A percentile compares a stretch with the other conserved stretches of the same genome.
Evolutionary conservation across 2,113 vertebrate genomes (phyloP).

Genomic region (Propithecus coquereli): DNA sequence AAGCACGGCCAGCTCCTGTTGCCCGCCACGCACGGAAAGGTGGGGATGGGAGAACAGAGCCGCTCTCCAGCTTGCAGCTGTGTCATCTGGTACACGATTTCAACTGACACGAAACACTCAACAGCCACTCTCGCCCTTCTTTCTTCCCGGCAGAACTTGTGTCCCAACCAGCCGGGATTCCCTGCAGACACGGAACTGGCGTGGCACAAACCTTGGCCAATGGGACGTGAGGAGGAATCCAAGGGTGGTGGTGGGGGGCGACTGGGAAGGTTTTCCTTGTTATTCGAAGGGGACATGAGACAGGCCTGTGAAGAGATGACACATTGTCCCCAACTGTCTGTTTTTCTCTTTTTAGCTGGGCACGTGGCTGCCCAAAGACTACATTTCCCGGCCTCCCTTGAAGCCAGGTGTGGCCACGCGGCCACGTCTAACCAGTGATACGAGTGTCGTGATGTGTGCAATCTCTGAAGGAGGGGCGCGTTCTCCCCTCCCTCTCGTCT

Average conservation of each 20-base stretch:
- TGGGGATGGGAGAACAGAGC: background rate
- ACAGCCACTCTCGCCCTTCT: background rate
- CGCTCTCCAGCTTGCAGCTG: background rate
- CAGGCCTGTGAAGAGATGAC: background rate
- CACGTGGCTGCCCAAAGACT: background rate
- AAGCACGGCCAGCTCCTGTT: background rate
- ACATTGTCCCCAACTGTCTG: too few relatives aligned
- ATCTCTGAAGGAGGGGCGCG: background rate
- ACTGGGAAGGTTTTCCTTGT: background rate
- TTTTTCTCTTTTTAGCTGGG: background rate
- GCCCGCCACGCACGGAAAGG: background rate
- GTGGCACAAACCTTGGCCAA: background rate
- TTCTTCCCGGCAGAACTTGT: background rate
- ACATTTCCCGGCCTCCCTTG: background rate
- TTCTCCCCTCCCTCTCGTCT: background rate
- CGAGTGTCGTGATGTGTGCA: background rate
- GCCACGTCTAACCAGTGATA: background rate
- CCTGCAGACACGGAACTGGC: background rate
- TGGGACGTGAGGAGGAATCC: background rate
- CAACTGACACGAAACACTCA: background rate
- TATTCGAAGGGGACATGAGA: background rate
- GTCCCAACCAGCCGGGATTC: background rate
- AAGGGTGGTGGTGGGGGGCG: fast-evolving
- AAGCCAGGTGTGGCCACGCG: background rate
- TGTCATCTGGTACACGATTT: background rate